A percentile compares a stretch with the other conserved stretches of the same genome.
phyloP scores from a whole-genome alignment of 1,140 invertebrate genomes.

The Drosophila repletoides region DNA sequence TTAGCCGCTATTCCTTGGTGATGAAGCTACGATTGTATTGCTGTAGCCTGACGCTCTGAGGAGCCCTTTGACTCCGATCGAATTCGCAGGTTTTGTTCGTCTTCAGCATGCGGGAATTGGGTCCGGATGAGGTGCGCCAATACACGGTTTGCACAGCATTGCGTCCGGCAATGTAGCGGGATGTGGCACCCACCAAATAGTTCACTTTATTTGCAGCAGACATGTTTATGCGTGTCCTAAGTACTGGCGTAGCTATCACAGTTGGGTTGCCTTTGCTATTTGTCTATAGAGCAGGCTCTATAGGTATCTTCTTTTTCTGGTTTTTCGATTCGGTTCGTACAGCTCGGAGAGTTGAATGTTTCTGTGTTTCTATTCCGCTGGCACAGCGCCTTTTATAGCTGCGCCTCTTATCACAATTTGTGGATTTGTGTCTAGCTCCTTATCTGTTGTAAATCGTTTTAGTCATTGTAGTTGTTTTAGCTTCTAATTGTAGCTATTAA shows the following conservation, averaged over 20 bases:
- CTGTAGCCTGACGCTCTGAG: conserved; percentile 55
- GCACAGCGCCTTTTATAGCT: conserved; percentile 49
- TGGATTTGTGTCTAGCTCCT: conserved; percentile 6
- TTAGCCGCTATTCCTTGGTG: not conserved
- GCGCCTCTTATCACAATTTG: conserved; percentile 37
- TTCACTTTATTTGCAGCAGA: conserved; percentile 83
- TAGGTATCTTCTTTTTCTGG: conserved; percentile 6
- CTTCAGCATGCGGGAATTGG: conserved; percentile 84
- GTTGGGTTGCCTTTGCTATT: too few relatives aligned
- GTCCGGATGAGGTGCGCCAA: conserved; percentile 85
- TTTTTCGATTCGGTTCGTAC: conserved; percentile 10
- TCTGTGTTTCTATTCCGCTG: conserved; percentile 32
- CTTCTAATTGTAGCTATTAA: conserved; percentile 34
- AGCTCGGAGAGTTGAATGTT: conserved; percentile 28
- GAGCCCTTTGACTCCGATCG: conserved; percentile 65
- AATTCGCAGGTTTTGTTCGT: conserved; percentile 86
- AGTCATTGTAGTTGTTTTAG: not conserved
- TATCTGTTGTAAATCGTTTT: conserved; percentile 7
- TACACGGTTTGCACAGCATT: conserved; percentile 88
- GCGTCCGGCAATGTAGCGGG: conserved; percentile 87
- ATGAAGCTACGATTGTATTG: conserved; percentile 59
- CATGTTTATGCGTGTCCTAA: conserved; percentile 41
- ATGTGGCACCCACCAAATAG: conserved; percentile 85
- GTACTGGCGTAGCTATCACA: conserved; percentile 42
- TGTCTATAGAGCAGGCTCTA: conserved; percentile 13